Base-by-base conservation (phyloP, 2,888 invertebrate species). In the Cotesia congregata region DNA sequence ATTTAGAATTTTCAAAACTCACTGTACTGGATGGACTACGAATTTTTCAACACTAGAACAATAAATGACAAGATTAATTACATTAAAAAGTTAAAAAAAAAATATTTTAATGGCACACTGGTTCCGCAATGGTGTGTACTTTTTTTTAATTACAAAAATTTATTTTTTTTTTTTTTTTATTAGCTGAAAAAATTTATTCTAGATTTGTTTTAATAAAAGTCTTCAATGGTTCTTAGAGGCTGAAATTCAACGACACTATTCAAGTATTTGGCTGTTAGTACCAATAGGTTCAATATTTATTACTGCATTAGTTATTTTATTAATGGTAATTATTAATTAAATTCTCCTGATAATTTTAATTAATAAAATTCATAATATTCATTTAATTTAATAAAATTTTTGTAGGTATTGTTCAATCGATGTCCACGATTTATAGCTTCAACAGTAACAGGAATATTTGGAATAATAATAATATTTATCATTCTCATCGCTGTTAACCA, bases 341-440 rank as follows among this genome's bases (percentile, higher is more conserved):
- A n/a, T n/a, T n/a, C n/a, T n/a, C n/a, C n/a, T n/a, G n/a, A n/a
- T n/a, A n/a, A n/a, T n/a, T n/a, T n/a, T n/a, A n/a, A n/a, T n/a
- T n/a, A n/a, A n/a, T n/a, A n/a, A n/a, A n/a, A n/a, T n/a, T n/a
- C n/a, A n/a, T n/a, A n/a, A n/a, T n/a, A n/a, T n/a, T n/a, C n/a
- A n/a, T n/a, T n/a, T n/a, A n/a, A n/a, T n/a, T n/a, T n/a, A n/a
- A n/a, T n/a, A n/a, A n/a, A n/a, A n/a, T 17, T 62, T 78, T 87
- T 90, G 60, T 82, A 91, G 85, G 86, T 91, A 39, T 83, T 90
- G 64, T 91, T 91, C 82, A 88, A 90, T 82, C 89, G 90, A 83
- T 90, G 89, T 82, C 91, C 91, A 6, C 86, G 89, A 39, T 84
- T 90, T 75, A 88, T 91, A 1, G 90, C 90, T n/a, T 89, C 88